Evolutionary conservation across 1,140 invertebrate species (phyloP).

Genomic region (Cydia strobilella): DNA sequence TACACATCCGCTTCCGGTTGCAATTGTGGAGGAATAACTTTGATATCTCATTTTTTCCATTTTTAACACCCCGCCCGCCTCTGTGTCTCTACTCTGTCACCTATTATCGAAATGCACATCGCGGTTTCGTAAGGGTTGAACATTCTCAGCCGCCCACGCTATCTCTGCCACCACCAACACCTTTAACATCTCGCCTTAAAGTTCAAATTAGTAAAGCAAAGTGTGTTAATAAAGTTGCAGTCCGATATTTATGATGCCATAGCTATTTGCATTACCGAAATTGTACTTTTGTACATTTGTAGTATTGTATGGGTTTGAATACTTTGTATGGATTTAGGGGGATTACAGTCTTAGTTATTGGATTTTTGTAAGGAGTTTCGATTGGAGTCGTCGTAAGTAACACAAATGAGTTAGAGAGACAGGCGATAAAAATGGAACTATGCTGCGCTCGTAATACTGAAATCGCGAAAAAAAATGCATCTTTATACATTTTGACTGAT

Average conservation of each 20-base stretch:
- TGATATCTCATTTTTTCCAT: not conserved
- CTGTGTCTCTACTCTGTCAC: conserved; percentile 44
- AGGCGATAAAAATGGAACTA: no score
- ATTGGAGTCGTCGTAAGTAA: not conserved
- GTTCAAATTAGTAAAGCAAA: conserved; percentile 35
- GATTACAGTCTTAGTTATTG: conserved; percentile 33
- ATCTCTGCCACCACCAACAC: not conserved
- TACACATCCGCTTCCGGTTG: no score
- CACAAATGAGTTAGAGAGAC: not conserved
- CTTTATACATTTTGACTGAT: no score
- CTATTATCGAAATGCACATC: conserved; percentile 75
- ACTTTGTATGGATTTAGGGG: conserved; percentile 38
- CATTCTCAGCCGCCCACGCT: conserved; percentile 45
- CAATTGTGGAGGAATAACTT: no score
- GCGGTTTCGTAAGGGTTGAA: conserved; percentile 71
- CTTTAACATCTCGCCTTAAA: conserved; percentile 35
- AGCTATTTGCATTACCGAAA: conserved; percentile 61
- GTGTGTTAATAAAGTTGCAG: conserved; percentile 33
- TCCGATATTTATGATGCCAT: conserved; percentile 51
- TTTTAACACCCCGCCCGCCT: not conserved
- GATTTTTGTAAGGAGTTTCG: conserved; percentile 14
- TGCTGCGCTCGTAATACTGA: no score
- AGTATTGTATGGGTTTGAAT: conserved; percentile 35
- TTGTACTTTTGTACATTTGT: conserved; percentile 51
- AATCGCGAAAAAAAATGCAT: no score